Base-by-base conservation (phyloP, 2,888 invertebrate species). In the Morpho helenor region DNA sequence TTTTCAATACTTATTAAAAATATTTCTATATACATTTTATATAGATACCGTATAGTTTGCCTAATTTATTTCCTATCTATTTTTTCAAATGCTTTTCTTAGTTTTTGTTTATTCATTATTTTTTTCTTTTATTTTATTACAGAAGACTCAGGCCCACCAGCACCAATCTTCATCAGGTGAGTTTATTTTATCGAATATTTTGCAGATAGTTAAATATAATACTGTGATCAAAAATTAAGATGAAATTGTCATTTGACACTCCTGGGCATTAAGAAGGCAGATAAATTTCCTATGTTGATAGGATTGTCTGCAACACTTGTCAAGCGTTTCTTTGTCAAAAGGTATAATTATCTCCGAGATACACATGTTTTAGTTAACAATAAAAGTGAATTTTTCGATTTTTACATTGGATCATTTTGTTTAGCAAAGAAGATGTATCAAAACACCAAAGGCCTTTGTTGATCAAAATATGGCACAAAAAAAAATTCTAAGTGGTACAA, bases 81-180 rank as follows among this genome's bases (percentile, higher is more conserved):
- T 43, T 49, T 57, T 61, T 49, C 7, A 59, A 60, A 62, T 59
- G 49, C 60, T 66, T 68, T 67, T 59, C 53, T 57, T 59, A 58
- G 31, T 61, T 66, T 55, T 64, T 63, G 8, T 70, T 71, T 61
- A 63, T 68, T 69, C 7, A 43, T 43, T 73, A 68, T 65, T 70
- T 74, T 75, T 59, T 69, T 70, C 72, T 74, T 75, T 75, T 75
- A 77, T 80, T 81, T 79, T 70, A 74, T 93, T 93, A 64, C 93
- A 95, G 95, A 94, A 93, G 84, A 93, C 92, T 75, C 92, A 92
- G 68, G 92, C 92, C 65, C 94, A 92, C 65, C 93, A 94, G 77
- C 94, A 94, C 70, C 92, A 93, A 69, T 79, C 92, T 74, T 91
- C 92, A 59, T 88, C 93, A 67, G 92, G 93, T 93, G 79, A 92